Conservation (phyloP, 2,888 invertebrate genomes). For the Thalpophila matura region DNA sequence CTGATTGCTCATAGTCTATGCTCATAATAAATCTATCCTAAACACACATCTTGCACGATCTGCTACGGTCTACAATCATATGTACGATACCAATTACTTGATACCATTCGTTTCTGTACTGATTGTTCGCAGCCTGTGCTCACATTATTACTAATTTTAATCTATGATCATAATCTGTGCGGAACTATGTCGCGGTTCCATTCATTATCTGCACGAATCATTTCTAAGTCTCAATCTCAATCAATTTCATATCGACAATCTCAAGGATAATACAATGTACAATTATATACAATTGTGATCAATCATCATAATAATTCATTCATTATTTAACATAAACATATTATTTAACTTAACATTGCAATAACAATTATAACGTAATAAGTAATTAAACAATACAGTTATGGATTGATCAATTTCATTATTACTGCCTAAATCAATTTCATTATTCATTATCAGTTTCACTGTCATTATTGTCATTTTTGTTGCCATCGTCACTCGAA, state of each 20-base stretch:
- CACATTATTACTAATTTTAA: neutral
- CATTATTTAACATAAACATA: neutral
- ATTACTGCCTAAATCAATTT: too few relatives aligned
- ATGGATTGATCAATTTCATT: too few relatives aligned
- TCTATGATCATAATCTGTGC: neutral
- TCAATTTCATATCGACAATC: neutral
- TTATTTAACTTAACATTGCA: neutral
- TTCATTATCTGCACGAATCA: slow-evolving; percentile 6
- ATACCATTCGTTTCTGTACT: neutral
- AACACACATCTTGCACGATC: neutral
- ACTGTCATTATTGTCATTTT: too few relatives aligned
- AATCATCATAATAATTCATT: neutral
- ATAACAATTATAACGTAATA: too few relatives aligned
- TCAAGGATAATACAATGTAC: neutral
- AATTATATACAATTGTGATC: neutral
- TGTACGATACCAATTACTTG: neutral
- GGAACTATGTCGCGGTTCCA: neutral
- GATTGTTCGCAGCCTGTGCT: slow-evolving; percentile 2
- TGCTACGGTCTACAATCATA: neutral
- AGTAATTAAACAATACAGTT: too few relatives aligned
- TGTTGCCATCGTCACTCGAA: too few relatives aligned
- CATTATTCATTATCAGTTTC: too few relatives aligned
- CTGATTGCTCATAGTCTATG: neutral
- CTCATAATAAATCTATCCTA: too few relatives aligned
- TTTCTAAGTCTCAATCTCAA: neutral